phyloP scores from a whole-genome alignment of 1,140 invertebrate genomes.

The Drosophila equinoxialis region DNA sequence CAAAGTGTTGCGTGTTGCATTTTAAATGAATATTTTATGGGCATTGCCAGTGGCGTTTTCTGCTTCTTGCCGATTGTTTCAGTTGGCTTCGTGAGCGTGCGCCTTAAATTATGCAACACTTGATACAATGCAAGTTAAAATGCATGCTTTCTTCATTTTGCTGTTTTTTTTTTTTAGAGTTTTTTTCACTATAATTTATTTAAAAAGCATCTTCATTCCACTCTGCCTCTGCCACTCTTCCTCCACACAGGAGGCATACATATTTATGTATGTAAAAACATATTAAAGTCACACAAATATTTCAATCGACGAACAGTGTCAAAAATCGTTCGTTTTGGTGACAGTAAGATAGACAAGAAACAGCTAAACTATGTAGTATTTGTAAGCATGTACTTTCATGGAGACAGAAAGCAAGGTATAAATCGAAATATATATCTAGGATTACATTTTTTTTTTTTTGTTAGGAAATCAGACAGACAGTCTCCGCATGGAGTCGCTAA shows the following conservation, averaged over 20 bases:
- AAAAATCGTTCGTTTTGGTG: constrained; percentile 40
- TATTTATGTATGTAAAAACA: background rate
- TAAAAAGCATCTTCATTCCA: background rate
- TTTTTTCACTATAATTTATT: background rate
- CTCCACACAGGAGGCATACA: too few relatives aligned
- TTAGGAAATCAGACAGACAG: background rate
- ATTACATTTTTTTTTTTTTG: background rate
- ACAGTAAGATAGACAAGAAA: constrained; percentile 57
- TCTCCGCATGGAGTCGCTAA: constrained; percentile 5
- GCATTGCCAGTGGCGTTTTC: constrained; percentile 42
- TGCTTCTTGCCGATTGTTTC: constrained; percentile 31
- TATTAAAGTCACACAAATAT: constrained; percentile 1
- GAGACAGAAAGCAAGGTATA: constrained; percentile 36
- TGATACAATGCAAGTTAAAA: constrained; percentile 65
- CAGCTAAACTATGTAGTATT: constrained; percentile 57
- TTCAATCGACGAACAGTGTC: constrained; percentile 12
- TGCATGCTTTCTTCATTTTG: background rate
- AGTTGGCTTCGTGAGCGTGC: constrained; percentile 49
- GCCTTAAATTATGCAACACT: constrained; percentile 77
- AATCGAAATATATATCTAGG: constrained; percentile 23
- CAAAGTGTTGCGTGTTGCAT: constrained; percentile 79
- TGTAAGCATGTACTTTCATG: constrained; percentile 11
- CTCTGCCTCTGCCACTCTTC: too few relatives aligned
- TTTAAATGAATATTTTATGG: constrained; percentile 80
- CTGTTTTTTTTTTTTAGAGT: background rate